These are phyloP conservation scores for Dreissena polymorpha DNA, from an alignment of 1,140 invertebrate genomes.

Conservation along the genomic window DNA sequence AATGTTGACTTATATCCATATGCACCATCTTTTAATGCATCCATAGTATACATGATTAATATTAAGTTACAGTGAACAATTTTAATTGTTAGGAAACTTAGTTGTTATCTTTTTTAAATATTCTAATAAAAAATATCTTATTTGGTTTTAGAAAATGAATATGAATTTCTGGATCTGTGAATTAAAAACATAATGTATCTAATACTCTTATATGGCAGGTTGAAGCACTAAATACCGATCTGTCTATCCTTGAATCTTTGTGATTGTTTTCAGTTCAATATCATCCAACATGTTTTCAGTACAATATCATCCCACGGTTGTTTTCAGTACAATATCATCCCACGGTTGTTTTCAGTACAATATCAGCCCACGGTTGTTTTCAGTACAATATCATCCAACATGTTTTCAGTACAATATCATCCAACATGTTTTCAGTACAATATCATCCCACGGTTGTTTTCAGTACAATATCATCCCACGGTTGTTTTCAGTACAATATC, in stretches of 20 bases:
- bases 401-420: constrained; percentile 97
- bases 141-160: too few species aligned
- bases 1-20: too few species aligned
- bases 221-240: too few species aligned
- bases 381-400: constrained; percentile 97
- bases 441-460: constrained; percentile 94
- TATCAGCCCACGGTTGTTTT: constrained; percentile 94
- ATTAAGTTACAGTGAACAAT: too few species aligned
- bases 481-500: constrained; percentile 96
- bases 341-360: constrained; percentile 98
- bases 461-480: constrained; percentile 96
- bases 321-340: constrained; percentile 97
- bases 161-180: too few species aligned
- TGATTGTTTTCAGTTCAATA: constrained; percentile 87
- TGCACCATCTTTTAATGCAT: too few species aligned
- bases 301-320: constrained; percentile 96
- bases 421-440: constrained; percentile 98
- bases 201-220: too few species aligned
- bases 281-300: constrained; percentile 98
- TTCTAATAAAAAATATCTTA: too few species aligned
- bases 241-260: too few species aligned
- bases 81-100: too few species aligned
- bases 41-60: neutral
- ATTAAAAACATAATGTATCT: too few species aligned
- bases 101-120: too few species aligned